A percentile compares a stretch with the other conserved stretches of the same genome.
phyloP scores from a whole-genome alignment of 2,888 invertebrate species.

The Ephialtes manifestator region DNA sequence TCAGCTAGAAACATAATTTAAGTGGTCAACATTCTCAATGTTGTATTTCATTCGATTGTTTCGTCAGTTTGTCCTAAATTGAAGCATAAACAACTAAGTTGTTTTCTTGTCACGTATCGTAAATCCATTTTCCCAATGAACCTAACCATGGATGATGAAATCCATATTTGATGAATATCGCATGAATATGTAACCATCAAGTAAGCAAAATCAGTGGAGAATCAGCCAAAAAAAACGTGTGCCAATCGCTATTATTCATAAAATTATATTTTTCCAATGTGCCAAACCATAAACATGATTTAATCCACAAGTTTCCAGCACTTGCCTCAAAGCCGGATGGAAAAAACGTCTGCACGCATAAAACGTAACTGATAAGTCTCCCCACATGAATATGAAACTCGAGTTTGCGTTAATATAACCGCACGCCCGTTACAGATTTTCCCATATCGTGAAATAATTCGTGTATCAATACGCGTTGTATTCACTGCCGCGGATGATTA shows the following conservation, averaged over 20 bases:
- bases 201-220: constrained; percentile 1
- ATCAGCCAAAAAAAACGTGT: constrained; percentile 44
- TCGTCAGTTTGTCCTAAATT: background rate
- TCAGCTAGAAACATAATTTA: background rate
- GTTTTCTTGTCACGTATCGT: too few relatives aligned
- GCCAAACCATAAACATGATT: constrained; percentile 38
- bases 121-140: background rate
- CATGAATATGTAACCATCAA: constrained; percentile 14
- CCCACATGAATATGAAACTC: constrained; percentile 18
- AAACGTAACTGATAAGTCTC: constrained; percentile 34
- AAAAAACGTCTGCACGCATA: constrained; percentile 30
- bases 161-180: constrained; percentile 13
- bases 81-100: background rate
- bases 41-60: background rate
- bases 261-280: constrained; percentile 44
- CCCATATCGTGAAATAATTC: constrained; percentile 55
- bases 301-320: background rate
- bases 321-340: background rate
- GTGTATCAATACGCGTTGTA: constrained; percentile 47
- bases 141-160: background rate
- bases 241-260: constrained; percentile 17
- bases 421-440: constrained; percentile 29
- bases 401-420: constrained; percentile 46
- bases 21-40: background rate
- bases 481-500: constrained; percentile 68